Base-by-base conservation (phyloP, 2,113 vertebrate genomes). In the Hymenochirus boettgeri region DNA sequence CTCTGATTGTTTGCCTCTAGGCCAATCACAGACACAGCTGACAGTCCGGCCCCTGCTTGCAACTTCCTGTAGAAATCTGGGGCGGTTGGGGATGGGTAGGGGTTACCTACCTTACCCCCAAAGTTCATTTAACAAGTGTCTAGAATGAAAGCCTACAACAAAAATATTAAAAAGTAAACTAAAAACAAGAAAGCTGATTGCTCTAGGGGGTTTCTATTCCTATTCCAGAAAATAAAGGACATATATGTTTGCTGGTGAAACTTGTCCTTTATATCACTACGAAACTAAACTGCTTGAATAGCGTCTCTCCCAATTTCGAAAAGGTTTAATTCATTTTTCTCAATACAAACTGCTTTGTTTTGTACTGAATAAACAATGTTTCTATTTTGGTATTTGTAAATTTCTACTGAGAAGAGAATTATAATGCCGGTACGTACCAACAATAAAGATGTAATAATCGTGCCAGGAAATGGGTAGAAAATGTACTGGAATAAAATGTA, bases 281-380 rank as follows among this genome's bases (percentile, higher is more conserved):
- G 10, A 58, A 57, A 9, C 12, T 50, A 26, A 19, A 45, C 45
- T 69, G 42, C 39, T n/a, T 15, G 13, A 42, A 42, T 19, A 23
- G 53, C 5, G 9, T 15, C 35, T 60, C 35, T 53, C 47, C 2
- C 29, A n/a, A 29, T 22, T 15, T 33, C 12, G 27, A 39, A 54
- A n/a, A 27, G 48, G 65, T 60, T 69, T 69, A 69, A 69, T 69
- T 69, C 59, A 69, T 69, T 60, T 69, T 56, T 60, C 65, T 53
- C 47, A 24, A 52, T 24, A 45, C 53, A 60, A 17, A 29, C 45
- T 60, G 52, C 56, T 57, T 50, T 56, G 53, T 33, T 45, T 23
- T 56, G 31, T 33, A 60, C 53, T 57, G 65, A 60, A 60, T 60
- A 59, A 66, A 11, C 37, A 67, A 59, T 59, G 65, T 58, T 69